phyloP scores from a whole-genome alignment of 2,888 invertebrate species.

The Malachius bipustulatus region DNA sequence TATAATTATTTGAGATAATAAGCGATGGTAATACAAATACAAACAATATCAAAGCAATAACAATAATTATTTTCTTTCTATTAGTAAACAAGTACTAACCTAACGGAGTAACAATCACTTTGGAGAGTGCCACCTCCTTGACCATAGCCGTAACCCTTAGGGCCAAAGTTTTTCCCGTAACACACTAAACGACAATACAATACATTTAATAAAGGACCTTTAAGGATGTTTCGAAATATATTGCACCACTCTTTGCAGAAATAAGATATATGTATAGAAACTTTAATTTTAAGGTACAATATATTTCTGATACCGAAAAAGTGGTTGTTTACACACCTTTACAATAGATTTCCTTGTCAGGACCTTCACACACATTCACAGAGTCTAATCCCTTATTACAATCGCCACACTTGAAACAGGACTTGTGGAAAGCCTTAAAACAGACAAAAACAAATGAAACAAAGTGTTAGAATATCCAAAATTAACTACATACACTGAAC shows the following conservation, averaged over 20 bases:
- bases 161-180: constrained; percentile 95
- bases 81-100: constrained; percentile 45
- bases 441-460: too few species aligned
- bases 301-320: too few species aligned
- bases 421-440: constrained; percentile 79
- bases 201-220: too few species aligned
- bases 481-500: constrained; percentile 1
- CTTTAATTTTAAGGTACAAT: too few species aligned
- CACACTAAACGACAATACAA: constrained; percentile 51
- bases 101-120: constrained; percentile 75
- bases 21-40: too few species aligned
- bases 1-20: too few species aligned
- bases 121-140: constrained; percentile 91
- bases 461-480: constrained; percentile 5
- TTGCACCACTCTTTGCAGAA: too few species aligned
- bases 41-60: too few species aligned
- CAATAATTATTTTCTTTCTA: too few species aligned
- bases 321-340: constrained; percentile 77
- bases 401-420: constrained; percentile 86
- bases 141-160: constrained; percentile 95
- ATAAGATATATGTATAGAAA: too few species aligned
- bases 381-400: constrained; percentile 84
- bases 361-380: constrained; percentile 83
- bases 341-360: constrained; percentile 93
- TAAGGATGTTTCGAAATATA: too few species aligned